These are phyloP conservation scores for Antedon mediterranea DNA, from an alignment of 53 echinoderm and acorn worm species.

Conservation along the genomic window DNA sequence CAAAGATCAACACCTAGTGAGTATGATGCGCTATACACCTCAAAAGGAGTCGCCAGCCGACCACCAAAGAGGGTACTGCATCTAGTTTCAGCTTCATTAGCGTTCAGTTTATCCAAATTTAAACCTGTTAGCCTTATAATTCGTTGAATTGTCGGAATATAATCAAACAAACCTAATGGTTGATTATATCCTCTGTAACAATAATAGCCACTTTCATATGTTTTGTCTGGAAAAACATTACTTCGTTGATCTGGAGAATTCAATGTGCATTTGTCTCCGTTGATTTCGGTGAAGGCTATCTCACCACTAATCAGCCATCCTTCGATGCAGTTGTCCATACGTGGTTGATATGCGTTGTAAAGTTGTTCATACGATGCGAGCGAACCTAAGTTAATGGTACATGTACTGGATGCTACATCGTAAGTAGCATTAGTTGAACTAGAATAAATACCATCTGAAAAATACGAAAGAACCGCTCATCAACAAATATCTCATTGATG, in stretches of 20 bases:
- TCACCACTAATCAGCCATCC: not conserved
- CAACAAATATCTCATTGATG: too few species aligned
- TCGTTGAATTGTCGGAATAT: not conserved
- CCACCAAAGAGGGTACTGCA: not conserved
- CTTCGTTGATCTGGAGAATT: not conserved
- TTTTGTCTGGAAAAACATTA: not conserved
- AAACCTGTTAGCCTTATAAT: not conserved
- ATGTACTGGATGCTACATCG: not conserved
- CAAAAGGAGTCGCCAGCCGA: not conserved
- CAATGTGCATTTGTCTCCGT: not conserved
- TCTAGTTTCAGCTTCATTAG: not conserved
- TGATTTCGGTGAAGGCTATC: not conserved
- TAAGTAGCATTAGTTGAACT: not conserved
- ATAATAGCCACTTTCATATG: not conserved
- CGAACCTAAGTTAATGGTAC: not conserved
- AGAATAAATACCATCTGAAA: not conserved
- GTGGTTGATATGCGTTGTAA: not conserved
- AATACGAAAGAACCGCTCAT: too few species aligned
- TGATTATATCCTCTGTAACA: not conserved
- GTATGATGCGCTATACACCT: not conserved
- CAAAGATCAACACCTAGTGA: not conserved
- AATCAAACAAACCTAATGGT: not conserved
- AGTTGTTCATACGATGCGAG: not conserved
- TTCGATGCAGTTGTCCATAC: not conserved
- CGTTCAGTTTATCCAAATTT: not conserved